Conservation (phyloP, 1,140 invertebrate species). For the Magallana ariakensis region DNA sequence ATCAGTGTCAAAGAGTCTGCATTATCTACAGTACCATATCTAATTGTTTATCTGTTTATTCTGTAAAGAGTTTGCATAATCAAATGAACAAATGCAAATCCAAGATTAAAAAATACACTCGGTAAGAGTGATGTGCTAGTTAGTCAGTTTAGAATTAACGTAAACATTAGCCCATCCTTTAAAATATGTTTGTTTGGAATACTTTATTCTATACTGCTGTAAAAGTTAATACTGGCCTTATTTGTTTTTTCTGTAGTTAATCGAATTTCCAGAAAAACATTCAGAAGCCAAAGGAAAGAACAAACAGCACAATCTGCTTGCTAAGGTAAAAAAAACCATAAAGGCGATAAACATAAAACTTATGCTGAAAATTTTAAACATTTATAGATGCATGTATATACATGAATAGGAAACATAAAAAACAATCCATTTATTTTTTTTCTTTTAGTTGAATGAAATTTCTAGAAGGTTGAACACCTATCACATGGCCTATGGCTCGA, state of each 20-base stretch:
- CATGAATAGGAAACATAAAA: background rate
- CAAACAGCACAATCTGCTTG: constrained; percentile 42
- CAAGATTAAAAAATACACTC: too few relatives aligned
- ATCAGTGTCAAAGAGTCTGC: too few relatives aligned
- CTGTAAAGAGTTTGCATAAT: too few relatives aligned
- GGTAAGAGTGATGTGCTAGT: too few relatives aligned
- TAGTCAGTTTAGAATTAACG: too few relatives aligned
- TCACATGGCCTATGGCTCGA: constrained; percentile 62
- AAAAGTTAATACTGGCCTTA: background rate
- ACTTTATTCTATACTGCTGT: background rate
- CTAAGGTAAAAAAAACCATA: constrained; percentile 28
- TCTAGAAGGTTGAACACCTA: constrained; percentile 67
- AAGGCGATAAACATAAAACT: background rate
- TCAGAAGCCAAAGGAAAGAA: constrained; percentile 33
- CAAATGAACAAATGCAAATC: too few relatives aligned
- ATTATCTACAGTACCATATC: too few relatives aligned
- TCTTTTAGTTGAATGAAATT: constrained; percentile 64
- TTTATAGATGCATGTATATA: background rate
- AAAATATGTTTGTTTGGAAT: too few relatives aligned
- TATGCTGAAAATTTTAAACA: background rate
- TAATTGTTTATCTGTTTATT: too few relatives aligned
- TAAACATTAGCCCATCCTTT: too few relatives aligned
- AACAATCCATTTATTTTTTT: background rate
- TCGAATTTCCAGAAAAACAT: constrained; percentile 38
- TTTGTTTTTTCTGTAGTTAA: constrained; percentile 14